phyloP scores from a whole-genome alignment of 1,140 invertebrate genomes.

The Megathymus violae region DNA sequence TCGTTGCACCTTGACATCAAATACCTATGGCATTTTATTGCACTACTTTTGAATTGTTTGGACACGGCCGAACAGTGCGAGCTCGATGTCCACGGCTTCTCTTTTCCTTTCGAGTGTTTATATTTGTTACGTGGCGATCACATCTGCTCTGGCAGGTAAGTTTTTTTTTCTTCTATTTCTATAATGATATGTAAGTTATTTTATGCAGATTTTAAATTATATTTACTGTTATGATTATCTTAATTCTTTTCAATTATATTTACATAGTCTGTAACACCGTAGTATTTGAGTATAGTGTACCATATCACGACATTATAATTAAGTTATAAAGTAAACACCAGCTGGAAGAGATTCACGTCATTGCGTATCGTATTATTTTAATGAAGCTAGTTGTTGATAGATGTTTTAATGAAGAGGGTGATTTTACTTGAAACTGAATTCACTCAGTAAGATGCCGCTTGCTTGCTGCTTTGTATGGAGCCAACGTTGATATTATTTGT shows the following conservation, averaged over 20 bases:
- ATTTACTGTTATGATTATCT: conserved; percentile 16
- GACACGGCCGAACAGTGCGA: conserved; percentile 62
- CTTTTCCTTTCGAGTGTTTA: conserved; percentile 61
- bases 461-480: conserved; percentile 1
- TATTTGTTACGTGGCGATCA: conserved; percentile 50
- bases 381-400: background rate
- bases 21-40: conserved; percentile 35
- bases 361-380: background rate
- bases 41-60: conserved; percentile 41
- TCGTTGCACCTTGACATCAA: conserved; percentile 48
- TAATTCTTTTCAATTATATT: background rate
- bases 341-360: background rate
- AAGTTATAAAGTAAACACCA: background rate
- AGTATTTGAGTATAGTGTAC: conserved; percentile 25
- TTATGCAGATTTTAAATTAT: conserved; percentile 7
- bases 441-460: background rate
- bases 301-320: conserved; percentile 14
- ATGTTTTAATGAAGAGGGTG: background rate
- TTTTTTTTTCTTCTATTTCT: conserved; percentile 50
- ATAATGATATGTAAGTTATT: conserved; percentile 22
- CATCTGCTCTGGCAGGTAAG: conserved; percentile 61
- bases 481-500: background rate
- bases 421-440: background rate
- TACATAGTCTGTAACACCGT: conserved; percentile 4
- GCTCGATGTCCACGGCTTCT: conserved; percentile 60